A percentile compares a stretch with the other conserved stretches of the same genome.
Evolutionary conservation across 1,140 invertebrate species (phyloP).

Genomic region (Aphelinus atriplicis): DNA sequence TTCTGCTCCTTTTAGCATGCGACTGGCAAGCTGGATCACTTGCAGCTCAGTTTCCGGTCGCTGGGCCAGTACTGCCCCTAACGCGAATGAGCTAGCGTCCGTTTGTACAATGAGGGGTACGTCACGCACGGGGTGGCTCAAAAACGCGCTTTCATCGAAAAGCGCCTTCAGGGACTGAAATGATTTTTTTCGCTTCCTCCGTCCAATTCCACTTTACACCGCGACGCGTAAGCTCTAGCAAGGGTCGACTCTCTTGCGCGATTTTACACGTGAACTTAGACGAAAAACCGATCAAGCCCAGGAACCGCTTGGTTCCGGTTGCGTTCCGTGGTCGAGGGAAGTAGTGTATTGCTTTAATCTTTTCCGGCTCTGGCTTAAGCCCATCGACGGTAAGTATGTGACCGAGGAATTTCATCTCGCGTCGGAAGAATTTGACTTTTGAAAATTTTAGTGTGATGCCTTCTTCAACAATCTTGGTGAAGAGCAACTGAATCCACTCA

Average conservation of each 20-base stretch:
- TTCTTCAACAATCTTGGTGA: not conserved
- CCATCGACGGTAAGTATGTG: conserved; percentile 18
- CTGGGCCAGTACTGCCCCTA: conserved; percentile 11
- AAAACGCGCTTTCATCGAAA: not conserved
- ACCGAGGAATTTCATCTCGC: conserved; percentile 27
- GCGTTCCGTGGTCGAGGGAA: conserved; percentile 23
- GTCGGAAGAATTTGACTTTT: conserved; percentile 26
- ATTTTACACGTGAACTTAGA: not conserved
- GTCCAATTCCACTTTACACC: not conserved
- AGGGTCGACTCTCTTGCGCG: not conserved
- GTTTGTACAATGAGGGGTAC: not conserved
- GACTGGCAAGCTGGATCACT: not conserved
- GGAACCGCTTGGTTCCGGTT: conserved; percentile 10
- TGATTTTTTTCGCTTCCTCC: not conserved
- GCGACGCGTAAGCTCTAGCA: not conserved
- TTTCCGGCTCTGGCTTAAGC: conserved; percentile 12
- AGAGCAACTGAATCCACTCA: too few relatives aligned
- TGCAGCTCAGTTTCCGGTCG: not conserved
- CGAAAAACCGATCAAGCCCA: conserved; percentile 10
- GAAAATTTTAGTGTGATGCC: conserved; percentile 21
- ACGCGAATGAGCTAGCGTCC: conserved; percentile 2
- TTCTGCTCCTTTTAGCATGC: not conserved
- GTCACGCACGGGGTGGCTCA: not conserved
- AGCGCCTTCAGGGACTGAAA: not conserved
- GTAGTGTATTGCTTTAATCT: conserved; percentile 19